Evolutionary conservation across 2,888 invertebrate genomes (phyloP), one percentile per base, ranked within the genome.

Genomic region (Nemapogon koenigi): DNA sequence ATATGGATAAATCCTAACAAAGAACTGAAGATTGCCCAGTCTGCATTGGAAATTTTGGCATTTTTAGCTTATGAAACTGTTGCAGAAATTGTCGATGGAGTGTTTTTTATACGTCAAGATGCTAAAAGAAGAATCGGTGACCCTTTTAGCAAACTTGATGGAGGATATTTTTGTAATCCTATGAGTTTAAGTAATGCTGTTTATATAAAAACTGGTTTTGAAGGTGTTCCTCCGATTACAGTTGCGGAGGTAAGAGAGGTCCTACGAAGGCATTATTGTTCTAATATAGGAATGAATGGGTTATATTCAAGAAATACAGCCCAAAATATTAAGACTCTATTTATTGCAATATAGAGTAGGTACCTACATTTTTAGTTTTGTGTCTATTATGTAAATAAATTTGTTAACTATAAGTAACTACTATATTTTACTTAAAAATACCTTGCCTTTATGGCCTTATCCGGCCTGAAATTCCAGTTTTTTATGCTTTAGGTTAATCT

Each of bases 11-110:
- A 85, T 45, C 81, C 86, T 0, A 81, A 78, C 3, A 79, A 83
- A 25, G 86, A 88, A 45, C 58, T 86, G 14, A 83, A 79, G 29
- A 79, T 90, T 35, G 71, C 83, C 0, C 65, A 73, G 13, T 72
- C 84, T 35, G 90, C 90, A 0, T 71, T 90, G 50, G 90, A 90
- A 55, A 87, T 94, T 2, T 63, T 96, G 43, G 85, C 89, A 32
- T 95, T 94, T 57, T 78, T 94, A 46, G 93, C 94, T 0, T 92
- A 92, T 59, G 94, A 96, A 71, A 92, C 92, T 0, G 89, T 96
- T 4, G 94, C 94, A 0, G 90, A 93, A 59, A 85, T 95, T 40
- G 87, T 92, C 2, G 95, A 95, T 66, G 85, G 89, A 49, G 89
- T 91, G 0, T 85, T 94, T 43, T 59, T 94, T 33, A 87, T 94